These are phyloP conservation scores for Mugil cephalus DNA, from an alignment of 2,113 vertebrate genomes.

Conservation along the genomic window DNA sequence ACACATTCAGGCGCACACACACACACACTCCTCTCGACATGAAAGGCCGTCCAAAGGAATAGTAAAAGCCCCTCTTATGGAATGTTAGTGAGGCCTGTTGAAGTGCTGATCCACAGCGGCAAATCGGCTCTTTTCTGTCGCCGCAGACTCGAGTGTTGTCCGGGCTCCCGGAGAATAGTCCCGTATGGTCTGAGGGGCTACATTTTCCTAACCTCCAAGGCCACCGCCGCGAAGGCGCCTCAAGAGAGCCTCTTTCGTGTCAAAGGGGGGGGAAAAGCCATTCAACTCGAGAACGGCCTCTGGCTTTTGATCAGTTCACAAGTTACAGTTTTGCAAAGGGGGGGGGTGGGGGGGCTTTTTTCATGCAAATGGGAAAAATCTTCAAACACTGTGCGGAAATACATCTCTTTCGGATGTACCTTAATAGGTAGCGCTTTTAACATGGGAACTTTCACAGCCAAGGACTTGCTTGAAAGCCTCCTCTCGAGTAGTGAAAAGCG, in stretches of 20 bases:
- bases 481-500: slow-evolving; percentile 76
- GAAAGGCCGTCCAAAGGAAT: slow-evolving; percentile 68
- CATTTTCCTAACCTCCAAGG: slow-evolving; percentile 87
- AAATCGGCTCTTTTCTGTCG: slow-evolving; percentile 74
- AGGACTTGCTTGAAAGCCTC: slow-evolving; percentile 79
- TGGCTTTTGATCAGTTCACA: slow-evolving; percentile 88
- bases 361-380: slow-evolving; percentile 86
- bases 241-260: slow-evolving; percentile 86
- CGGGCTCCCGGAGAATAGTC: slow-evolving; percentile 77
- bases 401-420: slow-evolving; percentile 80
- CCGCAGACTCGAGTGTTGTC: slow-evolving; percentile 79
- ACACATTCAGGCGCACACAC: slow-evolving; percentile 20
- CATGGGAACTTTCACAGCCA: slow-evolving; percentile 81
- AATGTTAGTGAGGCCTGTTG: slow-evolving; percentile 76
- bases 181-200: slow-evolving; percentile 77
- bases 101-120: slow-evolving; percentile 71
- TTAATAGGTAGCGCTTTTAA: slow-evolving; percentile 80
- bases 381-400: slow-evolving; percentile 84
- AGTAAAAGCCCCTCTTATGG: slow-evolving; percentile 79
- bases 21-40: slow-evolving; percentile 63
- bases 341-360: too few relatives aligned
- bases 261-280: slow-evolving; percentile 84
- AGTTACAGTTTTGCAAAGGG: slow-evolving; percentile 86
- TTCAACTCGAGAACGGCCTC: slow-evolving; percentile 78
- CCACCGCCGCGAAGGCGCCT: slow-evolving; percentile 82